Conservation (phyloP, 1,140 invertebrate species). For the Triops longicaudatus region DNA sequence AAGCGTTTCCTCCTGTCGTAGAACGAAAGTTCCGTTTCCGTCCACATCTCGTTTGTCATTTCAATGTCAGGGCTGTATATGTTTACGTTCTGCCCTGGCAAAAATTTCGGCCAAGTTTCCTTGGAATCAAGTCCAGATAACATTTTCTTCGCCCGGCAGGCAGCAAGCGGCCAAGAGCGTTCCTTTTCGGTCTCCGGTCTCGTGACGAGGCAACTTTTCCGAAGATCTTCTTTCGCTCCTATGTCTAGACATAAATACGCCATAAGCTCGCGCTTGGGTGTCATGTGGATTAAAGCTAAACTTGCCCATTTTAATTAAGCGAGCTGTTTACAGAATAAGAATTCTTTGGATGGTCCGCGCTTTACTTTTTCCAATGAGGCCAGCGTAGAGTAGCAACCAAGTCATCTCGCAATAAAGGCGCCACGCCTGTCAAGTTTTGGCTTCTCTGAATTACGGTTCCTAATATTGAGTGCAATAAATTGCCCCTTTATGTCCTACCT, state of each 20-base stretch:
- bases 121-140: neutral
- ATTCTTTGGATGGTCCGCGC: neutral
- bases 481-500: neutral
- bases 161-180: neutral
- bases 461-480: neutral
- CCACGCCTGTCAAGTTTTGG: neutral
- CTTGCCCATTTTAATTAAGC: constrained; percentile 15
- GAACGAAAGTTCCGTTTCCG: neutral
- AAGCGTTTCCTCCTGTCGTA: neutral
- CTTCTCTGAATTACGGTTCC: neutral
- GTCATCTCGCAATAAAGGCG: neutral
- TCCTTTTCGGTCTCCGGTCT: neutral
- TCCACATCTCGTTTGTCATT: constrained; percentile 11
- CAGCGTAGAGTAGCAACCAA: neutral
- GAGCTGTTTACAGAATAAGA: neutral
- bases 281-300: neutral
- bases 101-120: neutral
- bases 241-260: neutral
- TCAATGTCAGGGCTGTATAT: constrained; percentile 2
- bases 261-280: neutral
- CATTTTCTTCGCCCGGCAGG: neutral
- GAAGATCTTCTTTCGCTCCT: neutral
- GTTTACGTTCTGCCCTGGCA: neutral
- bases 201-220: neutral
- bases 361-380: neutral